Base-by-base conservation (phyloP, 2,888 invertebrate genomes). In the Drosophila parthenogenetica region DNA sequence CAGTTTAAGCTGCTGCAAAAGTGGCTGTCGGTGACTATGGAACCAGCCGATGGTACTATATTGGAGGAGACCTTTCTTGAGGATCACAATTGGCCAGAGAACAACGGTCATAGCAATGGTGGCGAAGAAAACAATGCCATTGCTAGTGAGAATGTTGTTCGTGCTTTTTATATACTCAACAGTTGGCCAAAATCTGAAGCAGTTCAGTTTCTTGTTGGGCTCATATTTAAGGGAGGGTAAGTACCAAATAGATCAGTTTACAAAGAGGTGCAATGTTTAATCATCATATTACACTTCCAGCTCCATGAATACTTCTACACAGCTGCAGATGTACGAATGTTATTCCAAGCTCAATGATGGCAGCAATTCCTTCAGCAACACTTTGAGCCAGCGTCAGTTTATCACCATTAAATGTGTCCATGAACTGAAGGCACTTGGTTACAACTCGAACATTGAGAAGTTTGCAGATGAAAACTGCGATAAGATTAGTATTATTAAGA, bases 1-100 rank as follows among this genome's bases (percentile, higher is more conserved):
- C 92, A 92, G 73, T 89, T 90, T 62, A 83, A 84, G 19, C 69
- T 92, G 50, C 69, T 92, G 35, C 90, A 92, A 66, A 92, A 91
- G 59, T 92, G 92, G 92, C 68, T 92, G 0, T 87, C 91, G 3
- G 89, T 91, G 51, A 86, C 89, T 1, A 79, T 87, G 48, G 84
- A 90, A 29, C 49, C 81, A 0, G 66, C 74, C 5, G 90, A 90
- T 70, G 78, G 84, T 4, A 89, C 90, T 2, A 84, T 91, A 10
- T 29, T 91, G 16, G 92, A 92, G 59, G 92, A 92, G 43, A 92
- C 92, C 2, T 87, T 92, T 35, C 87, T 90, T 64, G 92, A 92
- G 64, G 91, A 92, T 79, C 84, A 90, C 2, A 84, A 89, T 66
- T 61, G 71, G 62, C 45, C 79, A 0, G 80, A 83, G 17, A 73